These are phyloP conservation scores for Meloidogyne chitwoodi DNA, from an alignment of 1,140 invertebrate genomes.

Conservation along the genomic window DNA sequence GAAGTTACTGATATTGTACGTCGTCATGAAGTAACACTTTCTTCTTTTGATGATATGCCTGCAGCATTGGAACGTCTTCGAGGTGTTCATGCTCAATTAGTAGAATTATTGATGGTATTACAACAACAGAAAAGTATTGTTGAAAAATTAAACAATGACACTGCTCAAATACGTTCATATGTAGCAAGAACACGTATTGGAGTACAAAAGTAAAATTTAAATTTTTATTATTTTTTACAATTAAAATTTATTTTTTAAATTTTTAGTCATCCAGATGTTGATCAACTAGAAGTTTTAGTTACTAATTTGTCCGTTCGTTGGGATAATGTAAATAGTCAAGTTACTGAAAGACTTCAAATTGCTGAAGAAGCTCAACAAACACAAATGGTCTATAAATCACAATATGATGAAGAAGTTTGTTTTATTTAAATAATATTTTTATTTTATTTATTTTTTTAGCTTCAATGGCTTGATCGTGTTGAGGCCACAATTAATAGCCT, in stretches of 20 bases:
- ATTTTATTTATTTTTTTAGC: background rate
- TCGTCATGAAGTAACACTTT: constrained; percentile 83
- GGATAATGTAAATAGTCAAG: constrained; percentile 82
- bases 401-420: constrained; percentile 58
- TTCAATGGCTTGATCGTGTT: constrained; percentile 65
- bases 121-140: constrained; percentile 72
- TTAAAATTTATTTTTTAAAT: background rate
- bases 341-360: constrained; percentile 71
- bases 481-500: constrained; percentile 67
- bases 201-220: constrained; percentile 61
- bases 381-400: constrained; percentile 57
- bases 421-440: background rate
- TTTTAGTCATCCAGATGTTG: constrained; percentile 74
- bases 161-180: constrained; percentile 76
- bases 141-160: constrained; percentile 77
- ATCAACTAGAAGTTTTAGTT: constrained; percentile 85
- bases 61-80: constrained; percentile 74
- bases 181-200: constrained; percentile 77
- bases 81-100: constrained; percentile 64
- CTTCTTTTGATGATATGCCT: constrained; percentile 76
- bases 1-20: constrained; percentile 81
- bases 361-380: constrained; percentile 57
- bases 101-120: constrained; percentile 63
- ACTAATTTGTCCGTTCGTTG: constrained; percentile 79
- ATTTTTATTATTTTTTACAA: background rate